Conservation (phyloP, 1,140 invertebrate genomes). For the Drosophila orena region DNA sequence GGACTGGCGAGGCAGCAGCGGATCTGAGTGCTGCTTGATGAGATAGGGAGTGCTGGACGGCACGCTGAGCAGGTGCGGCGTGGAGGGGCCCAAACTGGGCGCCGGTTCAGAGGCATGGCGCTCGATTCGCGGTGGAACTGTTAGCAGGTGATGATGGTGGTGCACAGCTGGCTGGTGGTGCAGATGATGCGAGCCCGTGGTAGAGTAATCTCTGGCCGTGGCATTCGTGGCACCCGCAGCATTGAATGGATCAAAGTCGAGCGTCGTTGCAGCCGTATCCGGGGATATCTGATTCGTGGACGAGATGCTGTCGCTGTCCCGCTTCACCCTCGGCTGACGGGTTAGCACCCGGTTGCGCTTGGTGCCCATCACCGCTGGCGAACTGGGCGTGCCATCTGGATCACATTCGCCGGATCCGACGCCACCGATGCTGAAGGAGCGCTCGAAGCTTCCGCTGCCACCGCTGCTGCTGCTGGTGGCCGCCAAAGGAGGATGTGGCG, state of each 20-base stretch:
- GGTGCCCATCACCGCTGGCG: slow-evolving; percentile 84
- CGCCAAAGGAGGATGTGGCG: slow-evolving; percentile 51
- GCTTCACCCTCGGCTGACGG: slow-evolving; percentile 89
- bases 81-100: slow-evolving; percentile 81
- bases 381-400: slow-evolving; percentile 43
- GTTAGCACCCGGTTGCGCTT: slow-evolving; percentile 88
- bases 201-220: slow-evolving; percentile 67
- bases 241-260: slow-evolving; percentile 85
- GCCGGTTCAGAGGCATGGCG: slow-evolving; percentile 87
- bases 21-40: slow-evolving; percentile 89
- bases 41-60: slow-evolving; percentile 86
- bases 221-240: slow-evolving; percentile 67
- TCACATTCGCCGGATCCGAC: slow-evolving; percentile 36
- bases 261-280: slow-evolving; percentile 79
- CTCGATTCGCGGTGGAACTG: slow-evolving; percentile 86
- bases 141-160: slow-evolving; percentile 79
- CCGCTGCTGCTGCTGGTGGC: slow-evolving; percentile 61
- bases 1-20: slow-evolving; percentile 87
- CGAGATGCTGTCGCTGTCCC: slow-evolving; percentile 86
- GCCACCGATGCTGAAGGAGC: slow-evolving; percentile 54
- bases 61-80: slow-evolving; percentile 87
- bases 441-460: slow-evolving; percentile 65
- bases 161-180: slow-evolving; percentile 44
- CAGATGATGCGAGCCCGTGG: slow-evolving; percentile 59
- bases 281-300: slow-evolving; percentile 85